Evolutionary conservation across 92 coral and sea anemone species (phyloP).

Genomic region (Desmophyllum pertusum): DNA sequence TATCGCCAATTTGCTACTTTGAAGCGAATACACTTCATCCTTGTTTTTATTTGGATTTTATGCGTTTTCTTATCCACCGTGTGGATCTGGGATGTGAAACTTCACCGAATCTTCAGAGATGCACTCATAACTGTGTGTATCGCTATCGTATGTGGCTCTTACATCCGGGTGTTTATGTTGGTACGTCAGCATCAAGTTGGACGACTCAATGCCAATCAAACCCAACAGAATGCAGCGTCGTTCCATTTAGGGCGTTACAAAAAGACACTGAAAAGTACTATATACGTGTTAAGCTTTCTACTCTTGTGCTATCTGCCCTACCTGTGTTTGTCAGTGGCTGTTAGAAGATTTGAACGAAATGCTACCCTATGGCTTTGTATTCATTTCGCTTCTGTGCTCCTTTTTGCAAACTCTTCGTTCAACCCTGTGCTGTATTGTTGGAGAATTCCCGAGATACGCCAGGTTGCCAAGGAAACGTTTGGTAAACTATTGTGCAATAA

Average conservation of each 20-base stretch:
- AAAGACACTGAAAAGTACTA: background rate
- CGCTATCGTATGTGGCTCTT: background rate
- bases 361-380: background rate
- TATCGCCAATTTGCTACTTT: constrained; percentile 3
- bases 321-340: background rate
- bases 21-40: background rate
- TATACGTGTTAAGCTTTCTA: background rate
- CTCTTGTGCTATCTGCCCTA: background rate
- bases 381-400: background rate
- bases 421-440: constrained; percentile 8
- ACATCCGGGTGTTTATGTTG: constrained; percentile 4
- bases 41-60: background rate
- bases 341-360: background rate
- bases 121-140: background rate
- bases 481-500: background rate
- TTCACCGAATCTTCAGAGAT: background rate
- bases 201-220: background rate
- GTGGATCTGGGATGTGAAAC: constrained; percentile 7
- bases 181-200: constrained; percentile 3
- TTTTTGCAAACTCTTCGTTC: background rate
- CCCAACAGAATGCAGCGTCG: background rate
- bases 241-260: background rate
- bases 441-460: background rate
- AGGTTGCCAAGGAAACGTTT: background rate
- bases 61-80: background rate